Percentiles rank a stretch among this genome's conserved stretches.
Conservation (phyloP, 2,888 invertebrate species). For the Lamproptera curius region DNA sequence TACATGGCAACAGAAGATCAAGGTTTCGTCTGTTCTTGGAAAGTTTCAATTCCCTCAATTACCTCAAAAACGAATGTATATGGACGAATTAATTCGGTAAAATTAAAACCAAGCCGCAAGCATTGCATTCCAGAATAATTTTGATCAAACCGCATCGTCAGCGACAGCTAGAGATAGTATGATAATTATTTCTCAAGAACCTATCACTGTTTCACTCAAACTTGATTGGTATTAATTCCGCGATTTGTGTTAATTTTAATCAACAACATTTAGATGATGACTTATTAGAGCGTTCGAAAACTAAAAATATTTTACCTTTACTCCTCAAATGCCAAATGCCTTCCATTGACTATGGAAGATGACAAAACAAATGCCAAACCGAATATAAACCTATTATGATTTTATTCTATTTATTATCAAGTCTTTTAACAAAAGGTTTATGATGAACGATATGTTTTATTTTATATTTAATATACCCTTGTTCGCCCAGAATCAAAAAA, state of each 20-base stretch:
- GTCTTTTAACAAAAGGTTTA: too few relatives aligned
- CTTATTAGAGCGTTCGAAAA: slow-evolving; percentile 36
- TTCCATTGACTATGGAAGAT: slow-evolving; percentile 32
- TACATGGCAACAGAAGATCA: slow-evolving; percentile 36
- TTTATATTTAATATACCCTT: too few relatives aligned
- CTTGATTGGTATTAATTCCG: slow-evolving; percentile 31
- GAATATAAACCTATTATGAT: too few relatives aligned
- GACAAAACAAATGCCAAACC: too few relatives aligned
- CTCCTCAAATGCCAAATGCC: slow-evolving; percentile 31
- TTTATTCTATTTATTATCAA: too few relatives aligned
- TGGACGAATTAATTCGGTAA: slow-evolving; percentile 28
- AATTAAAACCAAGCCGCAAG: slow-evolving; percentile 25
- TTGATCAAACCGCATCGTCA: slow-evolving; percentile 11
- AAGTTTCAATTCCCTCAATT: slow-evolving; percentile 41
- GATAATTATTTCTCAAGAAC: slow-evolving; percentile 33
- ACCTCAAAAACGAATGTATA: slow-evolving; percentile 34
- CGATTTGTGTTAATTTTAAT: slow-evolving; percentile 42
- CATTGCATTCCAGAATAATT: slow-evolving; percentile 29
- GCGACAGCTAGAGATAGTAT: slow-evolving; percentile 10
- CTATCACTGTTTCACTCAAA: slow-evolving; percentile 30
- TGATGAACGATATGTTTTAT: too few relatives aligned
- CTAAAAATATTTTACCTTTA: slow-evolving; percentile 46
- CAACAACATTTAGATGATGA: slow-evolving; percentile 40
- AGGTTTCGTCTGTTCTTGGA: slow-evolving; percentile 34
- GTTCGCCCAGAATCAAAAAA: too few relatives aligned